These are phyloP conservation scores for Rhogogaster chlorosoma DNA, from an alignment of 2,888 invertebrate species.

Conservation along the genomic window DNA sequence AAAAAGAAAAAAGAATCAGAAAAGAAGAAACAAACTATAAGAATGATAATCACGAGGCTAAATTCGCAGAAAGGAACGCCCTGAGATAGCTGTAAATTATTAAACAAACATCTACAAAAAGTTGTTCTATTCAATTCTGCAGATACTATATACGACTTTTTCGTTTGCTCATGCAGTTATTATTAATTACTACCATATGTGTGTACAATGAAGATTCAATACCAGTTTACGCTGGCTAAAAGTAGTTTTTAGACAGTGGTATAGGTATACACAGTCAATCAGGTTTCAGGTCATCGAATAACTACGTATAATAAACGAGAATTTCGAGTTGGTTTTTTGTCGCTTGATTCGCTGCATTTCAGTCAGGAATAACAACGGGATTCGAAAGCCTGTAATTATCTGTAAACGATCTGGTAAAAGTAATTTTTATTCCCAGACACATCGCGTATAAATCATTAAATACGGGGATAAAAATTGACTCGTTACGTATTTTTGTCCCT, in stretches of 20 bases:
- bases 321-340: no score
- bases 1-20: neutral
- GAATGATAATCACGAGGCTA: neutral
- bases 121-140: neutral
- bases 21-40: neutral
- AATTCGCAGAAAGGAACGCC: neutral
- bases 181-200: neutral
- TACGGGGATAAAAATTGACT: neutral
- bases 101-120: neutral
- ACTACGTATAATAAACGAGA: neutral
- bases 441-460: neutral
- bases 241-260: neutral
- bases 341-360: no score
- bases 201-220: neutral
- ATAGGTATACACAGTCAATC: neutral
- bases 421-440: neutral
- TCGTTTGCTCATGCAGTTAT: neutral
- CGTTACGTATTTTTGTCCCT: neutral
- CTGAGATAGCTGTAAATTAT: neutral
- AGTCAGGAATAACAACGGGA: neutral
- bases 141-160: neutral
- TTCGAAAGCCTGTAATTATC: neutral
- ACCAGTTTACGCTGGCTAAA: neutral
- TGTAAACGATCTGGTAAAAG: neutral
- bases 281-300: neutral